Evolutionary conservation across 2,888 invertebrate species (phyloP), one percentile per base, ranked within the genome.

Genomic region (Acanthosepion lycidas): DNA sequence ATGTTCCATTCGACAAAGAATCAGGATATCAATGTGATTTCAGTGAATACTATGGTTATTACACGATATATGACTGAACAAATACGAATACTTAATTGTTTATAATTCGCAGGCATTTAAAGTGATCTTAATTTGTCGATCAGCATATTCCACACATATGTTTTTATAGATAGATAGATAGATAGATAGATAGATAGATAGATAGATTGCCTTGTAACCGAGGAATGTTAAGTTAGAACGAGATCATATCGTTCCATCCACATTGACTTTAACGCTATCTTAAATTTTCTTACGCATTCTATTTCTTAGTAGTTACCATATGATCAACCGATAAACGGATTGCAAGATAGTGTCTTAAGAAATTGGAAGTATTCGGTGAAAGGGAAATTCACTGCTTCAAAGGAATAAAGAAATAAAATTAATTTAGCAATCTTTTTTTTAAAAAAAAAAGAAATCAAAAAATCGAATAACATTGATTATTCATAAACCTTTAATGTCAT

Each of bases 201-300:
- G 55, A 55, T 55, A 12, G 55, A 55, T 42, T 2, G 42, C 4
- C 33, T n/a, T 78, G 78, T n/a, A 78, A 15, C 18, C 78, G 8
- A n/a, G 78, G 78, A 78, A 78, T 78, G n/a, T 78, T 78, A n/a
- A 78, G 33, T 78, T 78, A 78, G n/a, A 78, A 78, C n/a, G 33
- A 33, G 78, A 78, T 78, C n/a, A 33, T 33, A 78, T 78, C n/a
- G 33, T n/a, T 78, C 23, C n/a, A 78, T n/a, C 78, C 78, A 78
- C 15, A 78, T 78, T 78, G 78, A 78, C 78, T 33, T 33, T 33
- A 78, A 33, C 78, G 15, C n/a, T 33, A n/a, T 33, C n/a, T n/a
- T n/a, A 78, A 78, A 78, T 78, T 78, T n/a, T 33, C 78, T 33
- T n/a, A 33, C 78, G 78, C n/a, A 33, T n/a, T 78, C 33, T 33